Evolutionary conservation across 2,888 invertebrate species (phyloP).

Genomic region (Oxyteleia sp.): DNA sequence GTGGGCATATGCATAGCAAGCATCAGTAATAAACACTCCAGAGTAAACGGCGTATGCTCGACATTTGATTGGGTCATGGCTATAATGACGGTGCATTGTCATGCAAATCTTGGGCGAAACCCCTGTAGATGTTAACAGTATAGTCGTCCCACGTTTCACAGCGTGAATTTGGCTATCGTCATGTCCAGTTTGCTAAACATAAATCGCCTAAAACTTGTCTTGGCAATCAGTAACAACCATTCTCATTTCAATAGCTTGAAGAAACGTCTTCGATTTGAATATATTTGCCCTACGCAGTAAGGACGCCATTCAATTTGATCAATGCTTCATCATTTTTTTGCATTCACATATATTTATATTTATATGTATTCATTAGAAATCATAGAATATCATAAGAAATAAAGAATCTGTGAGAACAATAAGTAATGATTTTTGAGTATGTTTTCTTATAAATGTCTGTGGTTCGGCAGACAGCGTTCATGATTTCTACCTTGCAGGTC

Average conservation of each 20-base stretch:
- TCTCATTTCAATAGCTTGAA: conserved; percentile 50
- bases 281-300: no score
- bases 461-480: no score
- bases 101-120: conserved; percentile 84
- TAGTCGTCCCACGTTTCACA: conserved; percentile 69
- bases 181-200: conserved; percentile 74
- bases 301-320: neutral
- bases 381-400: no score
- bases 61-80: conserved; percentile 85
- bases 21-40: conserved; percentile 83
- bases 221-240: conserved; percentile 62
- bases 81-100: conserved; percentile 86
- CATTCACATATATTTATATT: no score
- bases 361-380: no score
- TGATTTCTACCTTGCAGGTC: no score
- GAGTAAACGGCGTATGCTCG: conserved; percentile 84
- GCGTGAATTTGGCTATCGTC: conserved; percentile 69
- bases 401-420: no score
- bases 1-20: conserved; percentile 74
- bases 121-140: conserved; percentile 73
- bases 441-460: no score
- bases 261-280: conserved; percentile 43
- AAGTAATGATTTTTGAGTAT: no score
- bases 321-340: conserved; percentile 27
- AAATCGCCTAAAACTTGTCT: conserved; percentile 66